phyloP scores from a whole-genome alignment of 2,113 vertebrate species.

The Brevimyrus niger region DNA sequence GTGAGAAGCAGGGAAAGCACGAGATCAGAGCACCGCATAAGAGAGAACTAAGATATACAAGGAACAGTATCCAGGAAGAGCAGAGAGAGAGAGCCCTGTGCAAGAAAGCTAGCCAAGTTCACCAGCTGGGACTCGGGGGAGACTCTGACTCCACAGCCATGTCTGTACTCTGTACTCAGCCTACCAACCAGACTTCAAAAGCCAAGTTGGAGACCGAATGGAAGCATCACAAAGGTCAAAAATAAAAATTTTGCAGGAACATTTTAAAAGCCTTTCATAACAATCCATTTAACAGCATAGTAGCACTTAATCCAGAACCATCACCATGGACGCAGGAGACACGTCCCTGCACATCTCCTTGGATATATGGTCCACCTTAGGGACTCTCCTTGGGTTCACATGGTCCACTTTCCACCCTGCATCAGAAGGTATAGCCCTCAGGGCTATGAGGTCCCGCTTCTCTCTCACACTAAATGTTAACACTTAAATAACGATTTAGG shows the following conservation, averaged over 20 bases:
- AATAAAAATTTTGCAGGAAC: not conserved
- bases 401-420: not conserved
- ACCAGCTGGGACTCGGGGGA: not conserved
- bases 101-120: not conserved
- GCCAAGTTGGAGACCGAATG: not conserved
- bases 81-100: not conserved
- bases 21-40: not conserved
- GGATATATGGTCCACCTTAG: not conserved
- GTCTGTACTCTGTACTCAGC: not conserved
- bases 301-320: not conserved
- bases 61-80: not conserved
- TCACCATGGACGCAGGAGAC: not conserved
- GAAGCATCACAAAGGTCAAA: not conserved
- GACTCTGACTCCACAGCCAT: not conserved
- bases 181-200: not conserved
- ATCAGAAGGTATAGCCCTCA: not conserved
- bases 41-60: not conserved
- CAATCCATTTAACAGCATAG: not conserved
- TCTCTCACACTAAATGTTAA: not conserved
- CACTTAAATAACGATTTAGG: not conserved
- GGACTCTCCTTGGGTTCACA: not conserved
- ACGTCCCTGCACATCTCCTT: not conserved
- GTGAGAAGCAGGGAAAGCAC: not conserved
- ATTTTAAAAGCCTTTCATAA: not conserved
- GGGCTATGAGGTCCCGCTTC: not conserved